phyloP scores from a whole-genome alignment of 2,113 vertebrate genomes.

The Coptodon bakossiorum region DNA sequence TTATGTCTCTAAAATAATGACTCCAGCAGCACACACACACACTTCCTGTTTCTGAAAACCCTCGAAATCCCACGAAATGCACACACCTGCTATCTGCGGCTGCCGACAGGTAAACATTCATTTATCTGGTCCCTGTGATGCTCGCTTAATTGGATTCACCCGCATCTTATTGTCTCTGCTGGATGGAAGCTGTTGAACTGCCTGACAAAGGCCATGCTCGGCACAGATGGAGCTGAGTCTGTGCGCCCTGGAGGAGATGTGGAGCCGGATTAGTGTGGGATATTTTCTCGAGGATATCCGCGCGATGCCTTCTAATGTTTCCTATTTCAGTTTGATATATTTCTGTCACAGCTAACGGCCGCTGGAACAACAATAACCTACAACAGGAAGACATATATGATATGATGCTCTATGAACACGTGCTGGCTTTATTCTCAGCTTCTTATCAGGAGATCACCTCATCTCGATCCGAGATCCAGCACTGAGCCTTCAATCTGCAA shows the following conservation, averaged over 20 bases:
- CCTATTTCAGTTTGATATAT: background rate
- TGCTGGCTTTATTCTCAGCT: background rate
- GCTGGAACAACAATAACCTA: background rate
- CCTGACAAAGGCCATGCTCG: background rate
- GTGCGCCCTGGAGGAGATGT: background rate
- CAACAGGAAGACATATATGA: background rate
- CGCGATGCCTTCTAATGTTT: background rate
- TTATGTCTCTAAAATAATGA: background rate
- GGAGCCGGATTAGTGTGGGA: background rate
- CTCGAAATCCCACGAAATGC: background rate
- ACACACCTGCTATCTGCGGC: background rate
- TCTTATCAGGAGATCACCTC: background rate
- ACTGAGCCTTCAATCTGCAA: background rate
- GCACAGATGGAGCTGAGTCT: background rate
- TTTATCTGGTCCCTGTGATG: background rate
- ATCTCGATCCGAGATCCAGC: background rate
- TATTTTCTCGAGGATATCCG: background rate
- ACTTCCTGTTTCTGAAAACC: background rate
- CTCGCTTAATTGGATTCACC: conserved; percentile 6
- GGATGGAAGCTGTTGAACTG: background rate
- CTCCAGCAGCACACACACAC: background rate
- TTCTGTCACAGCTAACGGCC: background rate
- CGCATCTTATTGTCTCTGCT: background rate
- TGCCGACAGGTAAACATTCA: background rate
- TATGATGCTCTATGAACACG: background rate